Evolutionary conservation across 2,113 vertebrate species (phyloP), one percentile per base, ranked within the genome.

Genomic region (Cynopterus brachyotis): DNA sequence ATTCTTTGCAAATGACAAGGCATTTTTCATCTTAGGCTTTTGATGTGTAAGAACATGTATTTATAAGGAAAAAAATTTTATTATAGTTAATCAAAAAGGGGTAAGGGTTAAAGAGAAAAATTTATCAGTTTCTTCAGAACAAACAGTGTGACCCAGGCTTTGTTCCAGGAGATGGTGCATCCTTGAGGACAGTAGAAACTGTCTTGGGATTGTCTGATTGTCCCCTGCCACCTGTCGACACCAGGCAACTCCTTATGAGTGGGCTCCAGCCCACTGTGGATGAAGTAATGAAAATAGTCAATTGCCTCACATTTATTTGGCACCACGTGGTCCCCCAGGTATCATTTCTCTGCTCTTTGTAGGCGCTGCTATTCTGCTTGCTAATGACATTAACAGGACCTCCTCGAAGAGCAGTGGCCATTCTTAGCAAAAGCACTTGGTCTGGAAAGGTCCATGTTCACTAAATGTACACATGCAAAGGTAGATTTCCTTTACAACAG

Each of bases 1-100:
- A 96, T 96, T 97, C 97, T 98, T 97, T 96, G 94, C 96, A 98
- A 98, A 97, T 89, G 95, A 98, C 87, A 97, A 97, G 96, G 93
- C 97, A 96, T 78, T 96, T 97, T 98, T 81, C 98, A 93, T 88
- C 92, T 78, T 42, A 7, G 93, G 96, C 95, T 82, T 90, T 70
- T 73, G 91, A 95, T 94, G 67, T 92, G 37, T 80, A 96, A 97
- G 96, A 90, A 96, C 76, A 92, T 96, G 89, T 84, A 97, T 90
- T 91, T 97, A 94, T 88, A 92, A 96, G 24, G 82, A 95, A 96
- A 98, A 98, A 89, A 80, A 45, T 89, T 97, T 95, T 90, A 81
- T 76, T 72, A 84, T 53, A 42, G 84, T 90, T 97, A 98, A 98
- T 96, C 91, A 98, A 97, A 97, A 95, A 97, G 78, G 45, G 55